Base-by-base conservation (phyloP, 2,797 vertebrate genomes). In the Lithobates pipiens region DNA sequence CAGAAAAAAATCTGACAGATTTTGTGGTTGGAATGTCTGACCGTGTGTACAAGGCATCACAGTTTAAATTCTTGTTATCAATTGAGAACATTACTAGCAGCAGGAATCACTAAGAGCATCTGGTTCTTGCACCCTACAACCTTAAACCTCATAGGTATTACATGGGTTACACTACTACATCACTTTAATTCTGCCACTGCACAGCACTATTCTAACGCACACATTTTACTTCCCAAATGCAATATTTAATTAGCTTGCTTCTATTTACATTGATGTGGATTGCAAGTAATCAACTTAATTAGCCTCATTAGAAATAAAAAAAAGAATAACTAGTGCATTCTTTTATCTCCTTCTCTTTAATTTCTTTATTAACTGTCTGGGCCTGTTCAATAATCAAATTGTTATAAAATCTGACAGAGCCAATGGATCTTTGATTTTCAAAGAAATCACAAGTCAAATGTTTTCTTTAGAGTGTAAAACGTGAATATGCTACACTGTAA, bases 211-310 rank as follows among this genome's bases (percentile, higher is more conserved):
- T 21, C 7, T 25, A 2, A 25, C n/a, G 18, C 54, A 61, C 21
- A 61, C 44, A 54, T 34, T 32, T 80, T 78, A 15, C 25, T 23
- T 27, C 23, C 36, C 10, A 16, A 68, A 10, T n/a, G 16, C 13
- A 54, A 36, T 15, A 34, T 57, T 23, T 61, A 72, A 61, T 81
- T 54, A 81, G 23, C 11, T 81, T 81, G 25, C 70, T 16, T 50
- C 11, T 57, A 36, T 72, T 81, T 61, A 61, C 23, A 46, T 81
- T 39, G 1, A 36, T 25, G 39, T n/a, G 42, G 67, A 57, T 25
- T 36, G 10, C 3, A 15, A 81, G 69, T 42, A 72, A 72, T 72
- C 23, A 39, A 39, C 68, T 18, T 72, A 81, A 81, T 72, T 80
- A 70, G 27, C 70, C 42, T 80, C 2, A 25, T 71, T 54, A 39